phyloP scores from a whole-genome alignment of 2,797 vertebrate species.

The Bradypus variegatus region DNA sequence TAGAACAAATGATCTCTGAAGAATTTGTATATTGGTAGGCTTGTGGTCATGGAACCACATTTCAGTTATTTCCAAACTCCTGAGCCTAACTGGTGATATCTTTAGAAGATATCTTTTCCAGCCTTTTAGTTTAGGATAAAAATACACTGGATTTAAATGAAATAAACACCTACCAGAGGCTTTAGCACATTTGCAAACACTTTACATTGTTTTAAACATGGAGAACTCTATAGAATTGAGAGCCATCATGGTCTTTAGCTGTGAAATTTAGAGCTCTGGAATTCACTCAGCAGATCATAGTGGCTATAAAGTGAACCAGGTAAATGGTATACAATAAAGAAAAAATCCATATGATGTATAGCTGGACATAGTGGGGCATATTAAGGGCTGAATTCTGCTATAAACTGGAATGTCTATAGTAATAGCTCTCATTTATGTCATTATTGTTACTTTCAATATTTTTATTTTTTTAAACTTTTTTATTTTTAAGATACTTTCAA shows the following conservation, averaged over 20 bases:
- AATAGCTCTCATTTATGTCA: slow-evolving; percentile 29
- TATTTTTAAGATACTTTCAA: too few relatives aligned
- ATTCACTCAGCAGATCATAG: not conserved
- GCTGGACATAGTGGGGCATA: not conserved
- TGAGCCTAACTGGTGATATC: not conserved
- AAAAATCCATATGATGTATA: slow-evolving; percentile 7
- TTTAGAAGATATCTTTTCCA: slow-evolving; percentile 31
- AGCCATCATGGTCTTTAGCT: slow-evolving; percentile 13
- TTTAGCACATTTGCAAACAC: slow-evolving; percentile 42
- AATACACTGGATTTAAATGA: slow-evolving; percentile 30
- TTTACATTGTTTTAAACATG: slow-evolving; percentile 39
- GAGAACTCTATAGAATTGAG: not conserved
- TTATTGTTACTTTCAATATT: slow-evolving; percentile 14
- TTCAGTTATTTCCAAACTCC: not conserved
- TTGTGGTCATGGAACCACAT: not conserved
- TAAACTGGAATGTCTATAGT: slow-evolving; percentile 34
- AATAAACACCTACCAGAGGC: slow-evolving; percentile 26
- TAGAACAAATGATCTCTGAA: not conserved
- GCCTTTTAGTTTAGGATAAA: slow-evolving; percentile 39
- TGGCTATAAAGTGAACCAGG: slow-evolving; percentile 1
- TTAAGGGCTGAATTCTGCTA: slow-evolving; percentile 23
- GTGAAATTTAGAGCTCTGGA: slow-evolving; percentile 53
- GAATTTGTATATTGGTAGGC: not conserved
- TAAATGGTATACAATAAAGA: slow-evolving; percentile 22
- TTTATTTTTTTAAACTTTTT: too few relatives aligned